These are phyloP conservation scores for Microctonus brassicae DNA, from an alignment of 2,888 invertebrate species.

Conservation along the genomic window DNA sequence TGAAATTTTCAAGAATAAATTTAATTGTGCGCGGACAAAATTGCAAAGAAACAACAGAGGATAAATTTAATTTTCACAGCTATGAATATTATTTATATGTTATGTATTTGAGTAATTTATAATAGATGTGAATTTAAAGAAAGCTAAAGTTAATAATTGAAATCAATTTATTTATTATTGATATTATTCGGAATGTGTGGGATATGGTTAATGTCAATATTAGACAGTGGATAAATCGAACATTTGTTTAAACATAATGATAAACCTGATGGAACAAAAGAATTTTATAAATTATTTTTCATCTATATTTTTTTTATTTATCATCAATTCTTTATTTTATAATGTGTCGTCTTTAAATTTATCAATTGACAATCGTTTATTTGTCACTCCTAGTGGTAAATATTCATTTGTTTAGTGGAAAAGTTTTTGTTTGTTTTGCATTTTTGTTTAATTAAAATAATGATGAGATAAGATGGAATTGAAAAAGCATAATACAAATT, in stretches of 20 bases:
- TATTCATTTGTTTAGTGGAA: background rate
- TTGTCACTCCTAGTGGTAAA: constrained; percentile 29
- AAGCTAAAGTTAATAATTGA: too few species aligned
- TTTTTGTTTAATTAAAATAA: constrained; percentile 45
- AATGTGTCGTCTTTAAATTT: constrained; percentile 4
- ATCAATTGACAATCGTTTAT: constrained; percentile 28
- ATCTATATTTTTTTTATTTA: constrained; percentile 2
- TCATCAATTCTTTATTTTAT: background rate
- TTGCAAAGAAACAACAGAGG: background rate
- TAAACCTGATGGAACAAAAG: background rate
- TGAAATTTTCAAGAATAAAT: background rate
- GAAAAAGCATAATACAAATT: background rate
- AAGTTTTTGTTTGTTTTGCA: background rate
- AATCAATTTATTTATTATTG: too few species aligned
- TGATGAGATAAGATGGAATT: constrained; percentile 1
- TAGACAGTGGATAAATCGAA: constrained; percentile 12
- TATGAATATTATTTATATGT: background rate
- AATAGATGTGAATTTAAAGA: too few species aligned
- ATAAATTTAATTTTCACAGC: background rate
- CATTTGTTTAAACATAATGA: background rate
- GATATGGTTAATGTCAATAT: constrained; percentile 24
- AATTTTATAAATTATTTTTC: background rate
- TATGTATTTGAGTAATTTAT: too few species aligned
- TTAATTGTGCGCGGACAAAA: background rate
- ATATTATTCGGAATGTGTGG: constrained; percentile 14